Percentiles rank a stretch among this genome's conserved stretches.
Conservation (phyloP, 2,888 invertebrate genomes). For the Lasiommata megera region DNA sequence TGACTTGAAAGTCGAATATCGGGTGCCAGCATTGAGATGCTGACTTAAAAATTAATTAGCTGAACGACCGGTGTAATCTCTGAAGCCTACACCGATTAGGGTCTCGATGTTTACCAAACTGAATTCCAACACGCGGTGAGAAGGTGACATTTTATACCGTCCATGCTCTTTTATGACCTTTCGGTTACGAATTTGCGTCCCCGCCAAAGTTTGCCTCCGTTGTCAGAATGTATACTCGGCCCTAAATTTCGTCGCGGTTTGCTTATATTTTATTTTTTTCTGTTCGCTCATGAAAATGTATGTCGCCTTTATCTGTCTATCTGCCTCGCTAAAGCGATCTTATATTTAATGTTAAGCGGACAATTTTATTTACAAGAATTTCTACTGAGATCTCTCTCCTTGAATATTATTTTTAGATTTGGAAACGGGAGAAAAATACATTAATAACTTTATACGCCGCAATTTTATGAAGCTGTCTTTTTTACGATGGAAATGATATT, state of each 20-base stretch:
- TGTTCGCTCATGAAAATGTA: slow-evolving; percentile 67
- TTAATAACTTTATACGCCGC: slow-evolving; percentile 36
- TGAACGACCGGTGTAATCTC: slow-evolving; percentile 78
- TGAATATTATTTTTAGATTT: slow-evolving; percentile 53
- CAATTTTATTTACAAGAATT: slow-evolving; percentile 62
- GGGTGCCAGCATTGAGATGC: slow-evolving; percentile 59
- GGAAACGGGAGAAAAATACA: slow-evolving; percentile 45
- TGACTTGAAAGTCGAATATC: slow-evolving; percentile 63
- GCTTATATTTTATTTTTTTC: slow-evolving; percentile 47
- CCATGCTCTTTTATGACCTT: slow-evolving; percentile 49
- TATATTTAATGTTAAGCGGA: slow-evolving; percentile 68
- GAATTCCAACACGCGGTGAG: slow-evolving; percentile 45
- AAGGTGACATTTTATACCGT: slow-evolving; percentile 52
- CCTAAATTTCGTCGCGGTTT: slow-evolving; percentile 56
- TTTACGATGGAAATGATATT: slow-evolving; percentile 11
- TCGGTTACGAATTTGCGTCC: slow-evolving; percentile 32
- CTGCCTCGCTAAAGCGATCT: slow-evolving; percentile 65
- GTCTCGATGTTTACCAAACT: slow-evolving; percentile 52
- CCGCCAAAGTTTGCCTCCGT: slow-evolving; percentile 56
- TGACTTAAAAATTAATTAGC: slow-evolving; percentile 82
- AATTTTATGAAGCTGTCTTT: slow-evolving; percentile 34
- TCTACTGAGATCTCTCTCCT: slow-evolving; percentile 45
- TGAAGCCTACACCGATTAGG: slow-evolving; percentile 63
- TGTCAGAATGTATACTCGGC: slow-evolving; percentile 58
- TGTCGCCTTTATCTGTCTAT: slow-evolving; percentile 68